phyloP scores from a whole-genome alignment of 2,113 vertebrate genomes.

The Colius striatus region DNA sequence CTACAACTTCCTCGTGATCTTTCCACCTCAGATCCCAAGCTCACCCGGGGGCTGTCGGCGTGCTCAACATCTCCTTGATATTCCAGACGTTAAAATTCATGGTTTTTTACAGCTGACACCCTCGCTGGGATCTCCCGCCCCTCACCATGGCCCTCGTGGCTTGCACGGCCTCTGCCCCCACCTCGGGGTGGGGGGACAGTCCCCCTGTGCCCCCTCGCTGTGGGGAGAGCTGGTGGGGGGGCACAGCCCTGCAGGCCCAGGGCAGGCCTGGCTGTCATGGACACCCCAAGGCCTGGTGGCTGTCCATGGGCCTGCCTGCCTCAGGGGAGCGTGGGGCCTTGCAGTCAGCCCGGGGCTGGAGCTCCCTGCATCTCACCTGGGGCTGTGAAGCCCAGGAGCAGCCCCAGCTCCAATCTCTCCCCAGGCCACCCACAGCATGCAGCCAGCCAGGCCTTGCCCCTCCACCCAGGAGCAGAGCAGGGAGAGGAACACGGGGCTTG shows the following conservation, averaged over 20 bases:
- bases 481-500: background rate
- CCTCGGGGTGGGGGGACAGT: fast-evolving
- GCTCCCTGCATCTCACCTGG: background rate
- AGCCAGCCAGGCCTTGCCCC: fast-evolving
- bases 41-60: slow-evolving; percentile 79
- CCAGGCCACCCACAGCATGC: fast-evolving
- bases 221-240: background rate
- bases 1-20: background rate
- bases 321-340: background rate
- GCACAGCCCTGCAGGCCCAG: fast-evolving
- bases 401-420: background rate
- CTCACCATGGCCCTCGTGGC: fast-evolving
- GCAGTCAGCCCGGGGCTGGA: background rate
- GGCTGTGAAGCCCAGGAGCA: background rate
- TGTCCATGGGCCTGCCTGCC: background rate
- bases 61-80: slow-evolving; percentile 89
- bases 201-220: background rate
- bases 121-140: fast-evolving
- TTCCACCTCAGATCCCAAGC: background rate
- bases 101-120: slow-evolving; percentile 10
- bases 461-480: background rate
- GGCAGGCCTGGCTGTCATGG: background rate
- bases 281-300: background rate
- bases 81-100: slow-evolving; percentile 89
- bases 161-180: background rate